These are phyloP conservation scores for Metallyticus violacea DNA, from an alignment of 2,888 invertebrate species.

Conservation along the genomic window DNA sequence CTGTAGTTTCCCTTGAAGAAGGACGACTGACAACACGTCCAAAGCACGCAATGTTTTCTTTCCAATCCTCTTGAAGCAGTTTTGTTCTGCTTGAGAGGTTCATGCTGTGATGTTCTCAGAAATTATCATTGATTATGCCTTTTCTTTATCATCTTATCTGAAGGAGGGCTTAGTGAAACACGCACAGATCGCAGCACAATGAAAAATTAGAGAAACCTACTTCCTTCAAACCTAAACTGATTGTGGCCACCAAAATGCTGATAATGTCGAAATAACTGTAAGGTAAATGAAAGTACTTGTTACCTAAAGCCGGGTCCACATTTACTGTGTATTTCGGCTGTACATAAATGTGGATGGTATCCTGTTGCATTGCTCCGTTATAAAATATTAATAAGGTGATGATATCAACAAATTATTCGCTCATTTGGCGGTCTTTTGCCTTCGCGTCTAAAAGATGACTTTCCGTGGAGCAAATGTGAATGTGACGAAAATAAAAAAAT, in stretches of 20 bases:
- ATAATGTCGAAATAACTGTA: too few relatives aligned
- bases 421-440: too few relatives aligned
- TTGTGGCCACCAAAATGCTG: not conserved
- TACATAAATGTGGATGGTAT: too few relatives aligned
- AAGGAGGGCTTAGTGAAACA: not conserved
- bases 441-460: too few relatives aligned
- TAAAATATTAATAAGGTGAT: too few relatives aligned
- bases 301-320: too few relatives aligned
- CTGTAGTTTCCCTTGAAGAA: not conserved
- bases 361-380: too few relatives aligned
- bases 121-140: not conserved
- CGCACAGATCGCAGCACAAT: not conserved
- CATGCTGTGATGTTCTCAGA: not conserved
- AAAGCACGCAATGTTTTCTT: not conserved
- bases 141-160: not conserved
- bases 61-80: not conserved
- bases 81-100: not conserved
- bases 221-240: not conserved
- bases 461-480: too few relatives aligned
- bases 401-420: too few relatives aligned
- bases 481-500: too few relatives aligned
- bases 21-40: not conserved
- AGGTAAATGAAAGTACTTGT: too few relatives aligned
- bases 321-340: too few relatives aligned
- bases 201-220: not conserved